phyloP scores from a whole-genome alignment of 2,113 vertebrate genomes.

The Todiramphus saurophagus region DNA sequence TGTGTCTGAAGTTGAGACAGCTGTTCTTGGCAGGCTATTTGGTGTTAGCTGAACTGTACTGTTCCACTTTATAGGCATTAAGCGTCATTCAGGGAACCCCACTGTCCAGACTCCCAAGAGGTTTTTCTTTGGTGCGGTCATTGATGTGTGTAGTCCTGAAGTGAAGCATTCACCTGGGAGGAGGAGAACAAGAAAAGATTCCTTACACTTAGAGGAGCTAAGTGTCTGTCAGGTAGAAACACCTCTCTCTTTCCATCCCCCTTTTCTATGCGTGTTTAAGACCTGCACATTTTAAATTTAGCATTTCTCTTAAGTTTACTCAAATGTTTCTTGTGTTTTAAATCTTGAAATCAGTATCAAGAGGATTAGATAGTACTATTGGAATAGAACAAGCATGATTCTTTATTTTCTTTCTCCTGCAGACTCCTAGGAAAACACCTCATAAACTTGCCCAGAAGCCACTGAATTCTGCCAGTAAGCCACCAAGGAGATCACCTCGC shows the following conservation, averaged over 20 bases:
- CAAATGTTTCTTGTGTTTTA: background rate
- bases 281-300: background rate
- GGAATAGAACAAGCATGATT: background rate
- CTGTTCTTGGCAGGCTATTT: background rate
- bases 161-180: constrained; percentile 18
- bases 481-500: constrained; percentile 36
- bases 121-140: constrained; percentile 89
- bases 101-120: constrained; percentile 82
- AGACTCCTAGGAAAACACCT: constrained; percentile 76
- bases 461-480: background rate
- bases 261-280: background rate
- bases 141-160: constrained; percentile 51
- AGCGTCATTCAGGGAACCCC: constrained; percentile 31
- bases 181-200: constrained; percentile 58
- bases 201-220: constrained; percentile 42
- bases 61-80: constrained; percentile 45
- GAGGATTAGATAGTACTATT: background rate
- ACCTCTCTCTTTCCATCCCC: background rate
- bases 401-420: background rate
- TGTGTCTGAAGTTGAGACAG: background rate
- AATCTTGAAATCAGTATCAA: background rate
- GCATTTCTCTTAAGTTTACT: background rate
- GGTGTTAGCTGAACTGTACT: background rate
- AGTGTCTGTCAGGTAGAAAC: constrained; percentile 79
- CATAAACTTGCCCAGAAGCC: constrained; percentile 54